Evolutionary conservation across 1,140 invertebrate species (phyloP), one percentile per base, ranked within the genome.

Genomic region (Steinernema khuongi): DNA sequence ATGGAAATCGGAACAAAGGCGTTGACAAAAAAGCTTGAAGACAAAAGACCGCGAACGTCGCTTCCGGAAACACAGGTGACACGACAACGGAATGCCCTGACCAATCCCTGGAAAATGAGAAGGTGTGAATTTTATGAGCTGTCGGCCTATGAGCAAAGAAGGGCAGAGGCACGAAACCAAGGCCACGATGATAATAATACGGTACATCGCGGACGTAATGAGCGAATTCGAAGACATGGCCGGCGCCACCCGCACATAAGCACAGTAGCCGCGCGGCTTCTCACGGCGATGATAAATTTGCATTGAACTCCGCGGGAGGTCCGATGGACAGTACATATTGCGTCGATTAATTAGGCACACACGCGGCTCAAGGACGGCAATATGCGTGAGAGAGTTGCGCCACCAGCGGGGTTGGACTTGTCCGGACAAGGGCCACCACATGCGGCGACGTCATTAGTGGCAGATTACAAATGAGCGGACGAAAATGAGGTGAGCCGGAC

Each of bases 401-500:
- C 50, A 60, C n/a, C 50, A 60, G 50, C 14, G 50, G 2, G 19
- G 26, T n/a, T n/a, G 11, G 26, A 22, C 50, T 60, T 60, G 50
- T n/a, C 14, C 14, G 50, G 11, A 7, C 50, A 17, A 26, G 50
- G 50, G 50, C 50, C 50, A 60, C 50, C 50, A 60, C 50, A 60
- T 60, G 50, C 50, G 26, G 50, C 50, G 19, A 22, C 19, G 7
- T 60, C 50, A 60, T 60, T 60, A 60, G 50, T 60, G 7, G 50
- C 50, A 60, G 50, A 60, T 60, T 60, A 60, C 50, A 60, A 60
- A 60, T 22, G 7, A 60, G 50, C 50, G 50, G 26, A 60, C 50
- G n/a, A 41, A n/a, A 41, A n/a, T n/a, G 50, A 60, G 50, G 50
- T 60, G 50, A 60, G n/a, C n/a, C n/a, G n/a, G n/a, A 60, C 50